phyloP scores from a whole-genome alignment of 2,113 vertebrate species.

The Dicentrarchus labrax region DNA sequence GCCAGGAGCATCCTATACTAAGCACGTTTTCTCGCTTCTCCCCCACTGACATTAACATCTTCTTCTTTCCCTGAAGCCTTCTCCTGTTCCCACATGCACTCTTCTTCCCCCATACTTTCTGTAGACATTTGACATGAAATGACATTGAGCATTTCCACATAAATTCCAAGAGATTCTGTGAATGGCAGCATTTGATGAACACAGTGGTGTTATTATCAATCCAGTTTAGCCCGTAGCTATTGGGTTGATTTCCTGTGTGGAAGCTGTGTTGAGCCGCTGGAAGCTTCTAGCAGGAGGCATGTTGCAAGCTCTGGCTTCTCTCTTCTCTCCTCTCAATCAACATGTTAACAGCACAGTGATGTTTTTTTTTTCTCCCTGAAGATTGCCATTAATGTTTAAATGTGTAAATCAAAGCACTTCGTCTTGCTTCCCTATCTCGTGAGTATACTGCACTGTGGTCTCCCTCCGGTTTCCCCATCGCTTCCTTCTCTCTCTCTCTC shows the following conservation, averaged over 20 bases:
- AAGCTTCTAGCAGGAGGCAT: slow-evolving; percentile 43
- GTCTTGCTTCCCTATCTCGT: slow-evolving; percentile 20
- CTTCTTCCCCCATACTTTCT: background rate
- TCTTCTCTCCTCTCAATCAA: background rate
- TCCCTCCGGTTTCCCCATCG: slow-evolving; percentile 5
- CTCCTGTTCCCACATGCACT: background rate
- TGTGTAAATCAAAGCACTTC: slow-evolving; percentile 55
- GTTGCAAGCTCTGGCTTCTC: slow-evolving; percentile 21
- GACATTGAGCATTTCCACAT: slow-evolving; percentile 3
- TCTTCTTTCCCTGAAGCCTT: background rate
- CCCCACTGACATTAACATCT: slow-evolving; percentile 30
- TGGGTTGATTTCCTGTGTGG: slow-evolving; percentile 48
- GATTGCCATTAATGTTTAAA: slow-evolving; percentile 56
- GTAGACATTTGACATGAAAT: slow-evolving; percentile 16
- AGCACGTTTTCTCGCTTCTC: slow-evolving; percentile 20
- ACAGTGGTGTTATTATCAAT: slow-evolving; percentile 12
- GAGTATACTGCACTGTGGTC: slow-evolving; percentile 15
- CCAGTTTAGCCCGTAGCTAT: slow-evolving; percentile 29
- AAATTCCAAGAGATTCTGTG: slow-evolving; percentile 22
- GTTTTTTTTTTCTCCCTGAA: slow-evolving; percentile 3
- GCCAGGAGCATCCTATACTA: background rate
- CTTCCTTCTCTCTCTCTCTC: slow-evolving; percentile 27
- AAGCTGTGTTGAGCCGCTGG: slow-evolving; percentile 41
- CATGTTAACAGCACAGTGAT: slow-evolving; percentile 46
- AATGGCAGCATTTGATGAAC: slow-evolving; percentile 40